Percentiles rank a stretch among this genome's conserved stretches.
Conservation (phyloP, 2,113 vertebrate genomes). For the Chamaetylas fuelleborni region DNA sequence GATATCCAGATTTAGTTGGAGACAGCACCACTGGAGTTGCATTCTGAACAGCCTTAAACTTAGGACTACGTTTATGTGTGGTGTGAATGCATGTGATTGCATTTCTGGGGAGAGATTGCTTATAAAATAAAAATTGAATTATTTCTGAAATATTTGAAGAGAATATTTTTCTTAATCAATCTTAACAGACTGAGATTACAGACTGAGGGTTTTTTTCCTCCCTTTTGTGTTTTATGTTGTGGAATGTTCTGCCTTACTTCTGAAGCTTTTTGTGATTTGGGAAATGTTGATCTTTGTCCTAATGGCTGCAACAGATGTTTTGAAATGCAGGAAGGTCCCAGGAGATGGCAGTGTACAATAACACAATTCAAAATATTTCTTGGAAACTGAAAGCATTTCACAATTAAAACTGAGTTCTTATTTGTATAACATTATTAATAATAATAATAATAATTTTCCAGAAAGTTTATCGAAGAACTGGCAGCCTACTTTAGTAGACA, state of each 20-base stretch:
- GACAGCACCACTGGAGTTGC: neutral
- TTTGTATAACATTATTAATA: neutral
- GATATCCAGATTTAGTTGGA: neutral
- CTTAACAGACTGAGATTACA: neutral
- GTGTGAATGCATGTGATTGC: neutral
- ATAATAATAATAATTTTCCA: neutral
- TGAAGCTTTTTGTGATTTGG: neutral
- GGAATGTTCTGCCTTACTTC: neutral
- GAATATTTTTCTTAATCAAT: neutral
- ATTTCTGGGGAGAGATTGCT: neutral
- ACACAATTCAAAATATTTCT: conserved; percentile 18
- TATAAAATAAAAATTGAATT: neutral
- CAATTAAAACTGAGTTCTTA: neutral
- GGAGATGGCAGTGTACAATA: conserved; percentile 45
- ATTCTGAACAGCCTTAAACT: neutral
- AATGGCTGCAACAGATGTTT: neutral
- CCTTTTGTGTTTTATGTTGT: neutral
- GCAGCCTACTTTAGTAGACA: neutral
- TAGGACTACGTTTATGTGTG: neutral
- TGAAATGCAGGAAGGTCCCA: conserved; percentile 40
- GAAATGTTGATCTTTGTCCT: neutral
- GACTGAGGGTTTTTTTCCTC: neutral
- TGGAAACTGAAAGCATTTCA: neutral
- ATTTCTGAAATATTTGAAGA: neutral
- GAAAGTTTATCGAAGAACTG: neutral